Evolutionary conservation across 2,113 vertebrate genomes (phyloP).

Genomic region (Acanthisitta chloris): DNA sequence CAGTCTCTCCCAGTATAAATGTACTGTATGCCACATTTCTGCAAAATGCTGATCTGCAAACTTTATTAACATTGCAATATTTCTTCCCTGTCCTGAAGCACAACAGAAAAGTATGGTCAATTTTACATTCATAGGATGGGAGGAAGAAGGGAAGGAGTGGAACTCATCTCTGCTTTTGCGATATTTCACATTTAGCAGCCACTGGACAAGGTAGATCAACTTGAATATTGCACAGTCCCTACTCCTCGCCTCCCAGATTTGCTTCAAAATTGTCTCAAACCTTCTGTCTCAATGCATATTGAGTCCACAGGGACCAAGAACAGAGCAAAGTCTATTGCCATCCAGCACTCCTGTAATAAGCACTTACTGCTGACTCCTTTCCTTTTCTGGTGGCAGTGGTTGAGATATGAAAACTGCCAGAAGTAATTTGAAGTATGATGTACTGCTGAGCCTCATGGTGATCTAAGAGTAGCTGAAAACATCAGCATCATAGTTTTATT

Average conservation of each 20-base stretch:
- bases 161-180: neutral
- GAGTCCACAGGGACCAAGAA: neutral
- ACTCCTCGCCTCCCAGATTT: neutral
- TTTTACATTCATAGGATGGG: neutral
- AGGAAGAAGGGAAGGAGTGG: neutral
- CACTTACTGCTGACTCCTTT: constrained; percentile 34
- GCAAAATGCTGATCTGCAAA: neutral
- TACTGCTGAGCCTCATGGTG: constrained; percentile 11
- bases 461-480: constrained; percentile 25
- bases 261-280: neutral
- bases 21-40: neutral
- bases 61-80: neutral
- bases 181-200: neutral
- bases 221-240: neutral
- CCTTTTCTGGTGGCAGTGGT: constrained; percentile 42
- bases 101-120: neutral
- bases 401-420: constrained; percentile 52
- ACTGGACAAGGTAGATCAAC: neutral
- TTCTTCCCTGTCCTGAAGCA: neutral
- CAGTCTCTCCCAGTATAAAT: neutral
- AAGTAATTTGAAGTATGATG: constrained; percentile 64
- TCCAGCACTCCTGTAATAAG: neutral
- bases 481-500: constrained; percentile 13
- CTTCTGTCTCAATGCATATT: neutral
- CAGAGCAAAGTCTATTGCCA: constrained; percentile 26